A percentile compares a stretch with the other conserved stretches of the same genome.
phyloP scores from a whole-genome alignment of 2,797 vertebrate genomes.

The Danio albolineatus region DNA sequence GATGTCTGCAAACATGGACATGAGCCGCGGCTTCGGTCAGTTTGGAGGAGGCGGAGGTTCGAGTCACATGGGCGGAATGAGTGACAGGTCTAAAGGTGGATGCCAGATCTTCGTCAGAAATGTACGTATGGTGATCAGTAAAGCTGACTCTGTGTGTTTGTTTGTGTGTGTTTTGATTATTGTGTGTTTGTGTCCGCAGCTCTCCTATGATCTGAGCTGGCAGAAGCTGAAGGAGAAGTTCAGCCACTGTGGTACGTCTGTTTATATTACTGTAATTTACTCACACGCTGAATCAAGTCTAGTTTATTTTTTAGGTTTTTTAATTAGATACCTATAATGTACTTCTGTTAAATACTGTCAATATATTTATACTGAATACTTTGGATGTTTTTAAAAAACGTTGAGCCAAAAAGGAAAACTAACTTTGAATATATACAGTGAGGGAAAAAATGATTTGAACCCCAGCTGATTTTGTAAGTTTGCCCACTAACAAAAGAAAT shows the following conservation, averaged over 20 bases:
- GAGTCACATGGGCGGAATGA: conserved; percentile 87
- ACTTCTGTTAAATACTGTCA: too few relatives aligned
- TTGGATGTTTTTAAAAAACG: too few relatives aligned
- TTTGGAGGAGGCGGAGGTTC: conserved; percentile 83
- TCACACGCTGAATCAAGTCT: too few relatives aligned
- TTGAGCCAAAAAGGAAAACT: too few relatives aligned
- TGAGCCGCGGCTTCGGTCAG: conserved; percentile 87
- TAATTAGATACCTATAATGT: too few relatives aligned
- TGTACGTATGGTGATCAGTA: conserved; percentile 77
- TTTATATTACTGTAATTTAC: not conserved
- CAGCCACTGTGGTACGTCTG: conserved; percentile 91
- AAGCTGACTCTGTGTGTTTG: not conserved
- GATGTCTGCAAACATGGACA: conserved; percentile 90
- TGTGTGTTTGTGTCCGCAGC: conserved; percentile 78
- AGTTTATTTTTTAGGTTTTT: too few relatives aligned
- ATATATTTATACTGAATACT: too few relatives aligned
- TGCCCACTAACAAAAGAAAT: too few relatives aligned
- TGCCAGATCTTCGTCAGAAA: conserved; percentile 99
- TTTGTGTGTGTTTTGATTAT: not conserved
- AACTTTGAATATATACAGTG: too few relatives aligned
- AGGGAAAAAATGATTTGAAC: too few relatives aligned
- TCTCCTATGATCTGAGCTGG: conserved; percentile 98
- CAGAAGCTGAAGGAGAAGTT: conserved; percentile 99
- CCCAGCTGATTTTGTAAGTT: too few relatives aligned
- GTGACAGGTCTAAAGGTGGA: conserved; percentile 91